Base-by-base conservation (phyloP, 2,888 invertebrate genomes). In the Ophion slaviceki region DNA sequence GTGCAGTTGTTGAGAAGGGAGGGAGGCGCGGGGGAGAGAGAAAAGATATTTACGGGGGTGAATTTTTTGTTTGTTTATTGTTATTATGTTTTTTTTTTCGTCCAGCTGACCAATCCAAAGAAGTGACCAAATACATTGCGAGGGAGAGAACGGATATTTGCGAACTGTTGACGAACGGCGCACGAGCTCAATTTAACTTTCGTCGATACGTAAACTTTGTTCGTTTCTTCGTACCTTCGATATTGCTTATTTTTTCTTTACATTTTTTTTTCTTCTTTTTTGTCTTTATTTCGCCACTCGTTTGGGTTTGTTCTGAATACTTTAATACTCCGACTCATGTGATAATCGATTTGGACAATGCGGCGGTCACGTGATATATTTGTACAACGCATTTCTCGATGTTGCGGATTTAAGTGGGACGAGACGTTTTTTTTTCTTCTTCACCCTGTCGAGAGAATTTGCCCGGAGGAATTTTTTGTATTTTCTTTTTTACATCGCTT, bases 71-170 rank as follows among this genome's bases (percentile, higher is more conserved):
- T 71, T 40, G 40, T 40, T 40, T 8, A 17, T 62, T 66, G 53
- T 76, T 67, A 6, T 62, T 40, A 1, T 40, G 0, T 70, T 80
- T 82, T 85, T 80, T 80, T 82, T 84, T 86, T 80, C 82, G 93
- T 93, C 93, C 93, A 93, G 93, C 93, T 91, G 93, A 93, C 93
- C 92, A 93, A 93, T 93, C 93, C 93, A 93, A 93, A 93, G 93
- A 93, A 92, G 89, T 91, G 93, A 93, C 93, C 93, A 93, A 93
- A 93, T 93, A 92, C 83, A 92, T 75, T 59, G 91, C 88, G 91
- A 78, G 53, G 89, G 90, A 91, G 91, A 89, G 90, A 92, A 92
- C 89, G 90, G 28, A 90, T 92, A 88, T 88, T 90, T 90, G 92
- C 92, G 92, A 93, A 93, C 88, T 88, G 88, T 91, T 91, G 89